These are phyloP conservation scores for Tamandua tetradactyla DNA, from an alignment of 2,797 vertebrate genomes.

Conservation along the genomic window DNA sequence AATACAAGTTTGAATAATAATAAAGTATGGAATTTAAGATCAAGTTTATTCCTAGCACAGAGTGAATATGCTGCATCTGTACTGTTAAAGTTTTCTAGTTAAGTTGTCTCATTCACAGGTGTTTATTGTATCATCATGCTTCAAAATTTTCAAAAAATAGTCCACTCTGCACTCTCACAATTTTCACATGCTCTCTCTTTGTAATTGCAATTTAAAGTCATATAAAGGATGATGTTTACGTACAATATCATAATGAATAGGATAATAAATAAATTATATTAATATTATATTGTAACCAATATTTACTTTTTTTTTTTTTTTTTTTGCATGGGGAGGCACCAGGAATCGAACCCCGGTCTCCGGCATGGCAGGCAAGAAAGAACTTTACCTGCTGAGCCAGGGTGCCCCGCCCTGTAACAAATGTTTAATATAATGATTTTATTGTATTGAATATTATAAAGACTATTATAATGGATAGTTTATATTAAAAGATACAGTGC, in stretches of 20 bases:
- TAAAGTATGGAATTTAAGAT: background rate
- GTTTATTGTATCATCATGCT: background rate
- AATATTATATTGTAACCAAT: background rate
- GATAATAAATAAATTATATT: constrained; percentile 4
- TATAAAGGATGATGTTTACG: background rate
- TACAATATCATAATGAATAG: background rate
- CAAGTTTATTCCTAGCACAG: background rate
- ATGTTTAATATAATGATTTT: no score
- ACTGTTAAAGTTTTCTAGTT: background rate
- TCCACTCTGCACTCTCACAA: background rate
- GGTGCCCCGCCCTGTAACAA: no score
- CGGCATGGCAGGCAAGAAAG: no score
- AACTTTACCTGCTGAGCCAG: no score
- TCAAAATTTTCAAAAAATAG: background rate
- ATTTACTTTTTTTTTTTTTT: no score
- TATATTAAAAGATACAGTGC: background rate
- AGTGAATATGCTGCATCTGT: background rate
- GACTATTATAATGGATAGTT: background rate
- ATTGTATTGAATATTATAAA: no score
- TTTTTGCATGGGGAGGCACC: no score
- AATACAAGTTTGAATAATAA: background rate
- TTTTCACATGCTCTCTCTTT: background rate
- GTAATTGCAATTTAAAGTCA: background rate
- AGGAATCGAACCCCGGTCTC: no score
- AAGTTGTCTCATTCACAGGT: background rate